These are phyloP conservation scores for Xylota sylvarum DNA, from an alignment of 2,888 invertebrate species.

Conservation along the genomic window DNA sequence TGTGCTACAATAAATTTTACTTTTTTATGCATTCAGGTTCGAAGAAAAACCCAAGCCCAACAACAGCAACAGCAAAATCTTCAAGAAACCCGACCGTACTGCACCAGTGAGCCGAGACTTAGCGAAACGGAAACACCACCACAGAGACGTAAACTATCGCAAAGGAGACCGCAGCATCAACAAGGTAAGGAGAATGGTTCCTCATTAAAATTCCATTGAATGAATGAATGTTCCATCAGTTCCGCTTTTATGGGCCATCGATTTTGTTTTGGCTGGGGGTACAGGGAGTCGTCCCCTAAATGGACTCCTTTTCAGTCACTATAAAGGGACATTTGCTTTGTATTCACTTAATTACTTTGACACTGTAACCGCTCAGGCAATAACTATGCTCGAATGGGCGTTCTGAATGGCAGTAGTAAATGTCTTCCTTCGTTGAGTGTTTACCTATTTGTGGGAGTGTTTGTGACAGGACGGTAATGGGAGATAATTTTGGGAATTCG, in stretches of 20 bases:
- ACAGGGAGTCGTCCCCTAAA: not conserved
- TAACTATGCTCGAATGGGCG: constrained; percentile 17
- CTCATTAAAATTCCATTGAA: not conserved
- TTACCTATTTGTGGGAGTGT: not conserved
- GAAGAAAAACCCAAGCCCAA: constrained; percentile 83
- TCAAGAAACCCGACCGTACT: constrained; percentile 85
- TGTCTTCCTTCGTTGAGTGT: constrained; percentile 2
- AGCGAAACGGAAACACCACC: constrained; percentile 88
- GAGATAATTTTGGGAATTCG: not conserved
- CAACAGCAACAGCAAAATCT: constrained; percentile 82
- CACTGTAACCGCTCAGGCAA: constrained; percentile 25
- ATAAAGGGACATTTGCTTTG: constrained; percentile 1
- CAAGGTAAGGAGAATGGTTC: constrained; percentile 80
- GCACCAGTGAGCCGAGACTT: constrained; percentile 88
- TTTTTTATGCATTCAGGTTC: constrained; percentile 80
- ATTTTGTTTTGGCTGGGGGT: not conserved
- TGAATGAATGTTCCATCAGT: not conserved
- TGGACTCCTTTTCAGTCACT: not conserved
- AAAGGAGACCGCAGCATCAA: constrained; percentile 83
- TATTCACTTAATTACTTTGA: constrained; percentile 29
- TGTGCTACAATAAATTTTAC: not conserved
- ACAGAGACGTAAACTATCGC: constrained; percentile 84
- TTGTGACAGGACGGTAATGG: constrained; percentile 10
- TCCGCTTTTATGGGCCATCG: constrained; percentile 15
- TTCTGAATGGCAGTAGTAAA: not conserved